Evolutionary conservation across 2,888 invertebrate genomes (phyloP).

Genomic region (Parasteatoda lunata): DNA sequence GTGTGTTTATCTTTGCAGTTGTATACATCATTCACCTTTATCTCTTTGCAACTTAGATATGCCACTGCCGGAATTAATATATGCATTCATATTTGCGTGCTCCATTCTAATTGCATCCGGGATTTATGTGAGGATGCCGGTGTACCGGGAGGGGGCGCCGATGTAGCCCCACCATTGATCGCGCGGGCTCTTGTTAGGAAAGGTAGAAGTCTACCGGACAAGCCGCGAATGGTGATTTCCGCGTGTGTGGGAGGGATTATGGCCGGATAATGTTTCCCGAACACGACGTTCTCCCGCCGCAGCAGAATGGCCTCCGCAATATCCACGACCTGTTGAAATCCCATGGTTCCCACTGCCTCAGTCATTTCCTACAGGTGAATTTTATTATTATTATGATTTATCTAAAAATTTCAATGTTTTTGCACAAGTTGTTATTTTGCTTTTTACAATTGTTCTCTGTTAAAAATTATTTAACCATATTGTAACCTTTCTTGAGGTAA

Average conservation of each 20-base stretch:
- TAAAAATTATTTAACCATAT: too few relatives aligned
- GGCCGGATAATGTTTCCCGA: constrained; percentile 67
- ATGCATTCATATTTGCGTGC: constrained; percentile 7
- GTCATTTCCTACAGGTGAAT: constrained; percentile 46
- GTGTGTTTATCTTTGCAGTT: too few relatives aligned
- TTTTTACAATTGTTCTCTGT: too few relatives aligned
- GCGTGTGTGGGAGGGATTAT: constrained; percentile 38
- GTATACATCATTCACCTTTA: neutral
- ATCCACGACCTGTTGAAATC: constrained; percentile 62
- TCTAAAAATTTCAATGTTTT: too few relatives aligned
- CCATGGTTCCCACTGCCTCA: constrained; percentile 55
- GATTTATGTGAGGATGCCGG: neutral
- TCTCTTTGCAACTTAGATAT: neutral
- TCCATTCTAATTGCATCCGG: constrained; percentile 6
- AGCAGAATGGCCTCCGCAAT: constrained; percentile 39
- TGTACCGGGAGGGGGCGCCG: constrained; percentile 30
- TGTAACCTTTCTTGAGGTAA: too few relatives aligned
- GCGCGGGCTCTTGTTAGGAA: neutral
- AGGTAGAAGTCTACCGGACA: constrained; percentile 25
- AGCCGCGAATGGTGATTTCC: constrained; percentile 37
- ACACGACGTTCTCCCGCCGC: constrained; percentile 48
- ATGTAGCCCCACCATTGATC: constrained; percentile 8
- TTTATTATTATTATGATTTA: neutral
- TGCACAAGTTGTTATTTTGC: too few relatives aligned
- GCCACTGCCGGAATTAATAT: constrained; percentile 5